Base-by-base conservation (phyloP, 1,140 invertebrate genomes). In the Zeugodacus cucurbitae region DNA sequence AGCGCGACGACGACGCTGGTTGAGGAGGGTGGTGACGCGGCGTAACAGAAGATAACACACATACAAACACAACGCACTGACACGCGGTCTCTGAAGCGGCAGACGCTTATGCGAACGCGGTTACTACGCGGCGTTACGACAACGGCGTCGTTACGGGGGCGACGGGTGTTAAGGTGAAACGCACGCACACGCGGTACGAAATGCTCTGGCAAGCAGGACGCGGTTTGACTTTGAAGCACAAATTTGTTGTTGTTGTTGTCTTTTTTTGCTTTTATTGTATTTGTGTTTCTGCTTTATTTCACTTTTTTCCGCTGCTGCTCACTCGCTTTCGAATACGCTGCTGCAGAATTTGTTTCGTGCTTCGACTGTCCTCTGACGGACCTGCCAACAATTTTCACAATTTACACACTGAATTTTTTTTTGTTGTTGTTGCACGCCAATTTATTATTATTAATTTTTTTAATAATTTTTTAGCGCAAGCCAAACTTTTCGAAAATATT, bases 341-440 rank as follows among this genome's bases (percentile, higher is more conserved):
- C 74, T 29, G 74, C 74, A 74, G 41, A 82, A 54, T 54, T 82
- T n/a, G 22, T 44, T 82, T 82, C 8, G 74, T 48, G n/a, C 44
- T 82, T 44, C 44, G 34, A 6, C n/a, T 48, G 34, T 6, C 48
- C 48, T 82, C 48, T 82, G 74, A 26, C 20, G 22, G n/a, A 7
- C 48, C 34, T 74, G 34, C 41, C 26, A 48, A 82, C 41, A 48
- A 64, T 87, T 87, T 62, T 26, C n/a, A 59, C 34, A 62, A 62
- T 62, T 29, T 59, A 26, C 87, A 88, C 86, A 67, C 10, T 54
- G 48, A 62, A 89, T 48, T 74, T 88, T 89, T 78, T 70, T 14
- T 87, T 87, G n/a, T n/a, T n/a, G n/a, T 29, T 70, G 29, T 37
- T 67, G 54, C 2, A 41, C 41, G 32, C 88, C 54, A 70, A 57